Percentiles rank a stretch among this genome's conserved stretches.
Conservation (phyloP, 2,888 invertebrate species). For the Copidosoma aretas region DNA sequence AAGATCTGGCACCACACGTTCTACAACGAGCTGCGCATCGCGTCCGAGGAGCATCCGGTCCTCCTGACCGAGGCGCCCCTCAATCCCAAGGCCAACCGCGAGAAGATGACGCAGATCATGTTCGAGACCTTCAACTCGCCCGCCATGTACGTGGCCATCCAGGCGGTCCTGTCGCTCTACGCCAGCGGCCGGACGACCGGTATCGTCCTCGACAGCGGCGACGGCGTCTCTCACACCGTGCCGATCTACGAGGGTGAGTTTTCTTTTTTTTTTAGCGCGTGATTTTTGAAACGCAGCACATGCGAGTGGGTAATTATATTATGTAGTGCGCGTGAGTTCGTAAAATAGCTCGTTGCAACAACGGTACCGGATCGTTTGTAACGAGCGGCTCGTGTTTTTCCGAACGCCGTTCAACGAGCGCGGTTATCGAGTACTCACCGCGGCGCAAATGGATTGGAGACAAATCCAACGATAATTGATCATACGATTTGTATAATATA, state of each 20-base stretch:
- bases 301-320: too few relatives aligned
- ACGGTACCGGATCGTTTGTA: too few relatives aligned
- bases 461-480: too few relatives aligned
- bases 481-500: too few relatives aligned
- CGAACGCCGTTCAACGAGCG: too few relatives aligned
- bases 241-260: slow-evolving; percentile 66
- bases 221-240: slow-evolving; percentile 63
- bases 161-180: slow-evolving; percentile 64
- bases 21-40: slow-evolving; percentile 80
- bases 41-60: slow-evolving; percentile 82
- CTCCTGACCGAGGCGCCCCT: slow-evolving; percentile 82
- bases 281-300: too few relatives aligned
- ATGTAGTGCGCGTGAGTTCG: too few relatives aligned
- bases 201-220: slow-evolving; percentile 65
- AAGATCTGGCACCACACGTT: slow-evolving; percentile 88
- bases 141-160: slow-evolving; percentile 63
- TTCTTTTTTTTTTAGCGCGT: not conserved
- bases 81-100: slow-evolving; percentile 80
- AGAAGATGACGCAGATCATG: slow-evolving; percentile 77
- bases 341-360: too few relatives aligned
- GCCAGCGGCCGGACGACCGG: slow-evolving; percentile 67
- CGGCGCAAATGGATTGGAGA: too few relatives aligned
- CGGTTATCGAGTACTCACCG: too few relatives aligned
- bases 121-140: slow-evolving; percentile 70
- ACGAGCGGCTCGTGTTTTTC: too few relatives aligned